Evolutionary conservation across 2,888 invertebrate genomes (phyloP), one percentile per base, ranked within the genome.

Genomic region (Hydroisotoma schaefferi): DNA sequence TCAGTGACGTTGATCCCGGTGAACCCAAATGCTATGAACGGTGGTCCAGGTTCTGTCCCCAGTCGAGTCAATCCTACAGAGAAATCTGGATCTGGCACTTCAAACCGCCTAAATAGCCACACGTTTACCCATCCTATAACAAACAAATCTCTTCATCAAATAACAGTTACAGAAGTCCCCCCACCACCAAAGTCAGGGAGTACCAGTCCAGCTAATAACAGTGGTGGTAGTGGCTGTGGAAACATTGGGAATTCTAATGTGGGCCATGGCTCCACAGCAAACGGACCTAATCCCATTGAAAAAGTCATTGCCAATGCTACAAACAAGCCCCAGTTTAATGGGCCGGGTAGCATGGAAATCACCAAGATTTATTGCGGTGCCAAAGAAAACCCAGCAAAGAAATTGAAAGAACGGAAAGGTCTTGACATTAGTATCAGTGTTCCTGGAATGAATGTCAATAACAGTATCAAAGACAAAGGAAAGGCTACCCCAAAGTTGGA

Each of bases 331-430:
- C 72, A 72, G 47, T 72, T 73, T 51, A 71, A 66, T 60, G 73
- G 71, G 15, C 73, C 73, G 23, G 73, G 71, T 8, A 71, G 73
- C 51, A 73, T 73, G 73, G 73, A 73, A 59, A 73, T 73, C 40
- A 73, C 72, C 27, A 73, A 73, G 48, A 68, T 66, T 37, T 62
- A 65, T 38, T 65, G 65, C 48, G 61, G 61, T 15, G 51, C 62
- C n/a, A 65, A 68, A 54, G 64, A 60, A 46, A 63, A 54, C 28
- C 53, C 63, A 20, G 59, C 65, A 15, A 72, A 71, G 63, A 72
- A 72, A 61, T 57, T 71, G 56, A 73, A 71, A 55, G 69, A 69
- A 18, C 58, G 69, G 33, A 71, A 72, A 54, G 70, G 72, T n/a
- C 55, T 73, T 48, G 72, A 73, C 44, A 73, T 73, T 47, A 70